These are phyloP conservation scores for Drosophila navojoa DNA, from an alignment of 1,140 invertebrate genomes.

Conservation along the genomic window DNA sequence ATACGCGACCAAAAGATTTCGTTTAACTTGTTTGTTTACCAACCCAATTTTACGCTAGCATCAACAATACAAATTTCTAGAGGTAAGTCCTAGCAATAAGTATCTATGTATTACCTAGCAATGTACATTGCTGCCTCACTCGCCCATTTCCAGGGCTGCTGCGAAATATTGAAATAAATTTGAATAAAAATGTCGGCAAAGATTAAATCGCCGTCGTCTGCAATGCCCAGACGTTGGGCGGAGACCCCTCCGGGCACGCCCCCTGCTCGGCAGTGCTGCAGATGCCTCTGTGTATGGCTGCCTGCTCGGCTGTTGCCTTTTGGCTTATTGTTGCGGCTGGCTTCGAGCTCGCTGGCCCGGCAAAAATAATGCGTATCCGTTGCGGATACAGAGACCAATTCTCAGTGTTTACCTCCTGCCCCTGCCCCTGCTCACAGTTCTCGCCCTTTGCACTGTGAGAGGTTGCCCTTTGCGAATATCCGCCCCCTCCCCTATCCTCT, in stretches of 20 bases:
- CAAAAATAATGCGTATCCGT: constrained; percentile 77
- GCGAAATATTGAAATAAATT: constrained; percentile 75
- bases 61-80: not conserved
- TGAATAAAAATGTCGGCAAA: constrained; percentile 80
- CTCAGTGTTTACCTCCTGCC: constrained; percentile 10
- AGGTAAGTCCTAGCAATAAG: not conserved
- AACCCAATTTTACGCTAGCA: not conserved
- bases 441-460: not conserved
- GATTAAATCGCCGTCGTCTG: constrained; percentile 78
- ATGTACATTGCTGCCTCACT: no score
- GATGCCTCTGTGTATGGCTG: not conserved
- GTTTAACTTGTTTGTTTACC: not conserved
- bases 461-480: no score
- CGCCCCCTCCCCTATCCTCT: no score
- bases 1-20: no score
- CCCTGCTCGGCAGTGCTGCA: not conserved
- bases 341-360: constrained; percentile 51
- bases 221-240: constrained; percentile 69
- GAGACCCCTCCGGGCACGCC: not conserved
- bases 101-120: not conserved
- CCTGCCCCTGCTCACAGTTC: no score
- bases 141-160: not conserved
- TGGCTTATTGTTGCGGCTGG: constrained; percentile 65
- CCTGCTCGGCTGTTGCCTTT: constrained; percentile 28
- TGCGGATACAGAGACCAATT: constrained; percentile 51